Percentiles rank a stretch among this genome's conserved stretches.
These are phyloP conservation scores for Gymnothorax javanicus DNA, from an alignment of 2,797 vertebrate species.

Conservation along the genomic window DNA sequence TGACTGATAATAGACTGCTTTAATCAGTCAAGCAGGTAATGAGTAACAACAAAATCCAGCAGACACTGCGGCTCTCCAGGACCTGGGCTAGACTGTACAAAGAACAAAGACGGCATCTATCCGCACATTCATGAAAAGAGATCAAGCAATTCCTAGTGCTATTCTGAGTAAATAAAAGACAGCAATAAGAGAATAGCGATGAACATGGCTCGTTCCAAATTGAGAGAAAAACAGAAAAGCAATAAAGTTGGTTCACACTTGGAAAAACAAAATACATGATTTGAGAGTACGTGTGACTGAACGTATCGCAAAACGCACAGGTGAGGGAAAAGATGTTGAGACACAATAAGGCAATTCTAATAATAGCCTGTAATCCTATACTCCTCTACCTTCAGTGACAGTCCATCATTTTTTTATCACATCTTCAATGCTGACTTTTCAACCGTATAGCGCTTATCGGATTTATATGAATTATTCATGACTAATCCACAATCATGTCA, in stretches of 20 bases:
- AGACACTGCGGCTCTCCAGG: no score
- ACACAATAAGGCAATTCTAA: background rate
- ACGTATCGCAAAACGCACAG: background rate
- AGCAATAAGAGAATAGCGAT: background rate
- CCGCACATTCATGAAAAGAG: background rate
- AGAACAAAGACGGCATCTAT: background rate
- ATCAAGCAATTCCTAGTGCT: background rate
- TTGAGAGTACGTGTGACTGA: background rate
- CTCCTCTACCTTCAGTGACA: constrained; percentile 26
- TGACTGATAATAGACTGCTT: no score
- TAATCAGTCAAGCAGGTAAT: no score
- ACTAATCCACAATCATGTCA: background rate
- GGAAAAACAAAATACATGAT: background rate
- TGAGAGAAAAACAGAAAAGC: background rate
- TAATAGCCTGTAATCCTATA: background rate
- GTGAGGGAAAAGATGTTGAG: background rate
- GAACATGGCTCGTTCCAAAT: background rate
- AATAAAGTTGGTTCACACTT: background rate
- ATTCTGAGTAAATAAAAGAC: constrained; percentile 26
- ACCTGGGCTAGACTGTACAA: background rate
- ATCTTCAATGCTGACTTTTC: constrained; percentile 52
- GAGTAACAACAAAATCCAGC: no score
- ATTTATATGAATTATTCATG: constrained; percentile 45
- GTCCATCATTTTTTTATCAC: constrained; percentile 48
- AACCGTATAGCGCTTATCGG: constrained; percentile 31